These are phyloP conservation scores for Synanthedon andrenaeformis DNA, from an alignment of 2,888 invertebrate genomes.

Conservation along the genomic window DNA sequence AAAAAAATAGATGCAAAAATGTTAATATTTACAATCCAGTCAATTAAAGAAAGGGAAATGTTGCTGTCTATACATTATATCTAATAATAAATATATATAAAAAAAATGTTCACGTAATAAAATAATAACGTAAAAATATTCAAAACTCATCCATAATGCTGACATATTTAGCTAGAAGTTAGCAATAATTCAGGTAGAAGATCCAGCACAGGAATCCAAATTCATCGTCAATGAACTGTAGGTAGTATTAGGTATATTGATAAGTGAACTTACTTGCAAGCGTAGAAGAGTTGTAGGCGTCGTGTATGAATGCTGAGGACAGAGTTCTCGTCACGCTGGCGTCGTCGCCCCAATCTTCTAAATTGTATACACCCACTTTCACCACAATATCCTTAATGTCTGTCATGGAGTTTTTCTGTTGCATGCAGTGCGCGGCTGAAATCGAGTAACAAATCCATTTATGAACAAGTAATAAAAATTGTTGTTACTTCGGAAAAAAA, in stretches of 20 bases:
- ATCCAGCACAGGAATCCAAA: too few relatives aligned
- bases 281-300: conserved; percentile 35
- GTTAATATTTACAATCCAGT: background rate
- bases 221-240: too few relatives aligned
- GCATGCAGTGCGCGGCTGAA: conserved; percentile 68
- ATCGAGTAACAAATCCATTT: conserved; percentile 3
- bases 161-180: too few relatives aligned
- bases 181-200: too few relatives aligned
- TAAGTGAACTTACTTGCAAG: conserved; percentile 38
- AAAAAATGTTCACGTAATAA: too few relatives aligned
- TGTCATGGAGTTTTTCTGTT: conserved; percentile 28
- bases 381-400: conserved; percentile 44
- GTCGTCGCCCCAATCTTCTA: conserved; percentile 61
- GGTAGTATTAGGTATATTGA: too few relatives aligned
- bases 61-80: too few relatives aligned
- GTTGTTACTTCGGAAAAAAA: too few relatives aligned
- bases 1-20: background rate
- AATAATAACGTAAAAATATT: too few relatives aligned
- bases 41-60: too few relatives aligned
- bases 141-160: too few relatives aligned
- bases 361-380: conserved; percentile 55
- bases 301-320: conserved; percentile 36
- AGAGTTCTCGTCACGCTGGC: conserved; percentile 54
- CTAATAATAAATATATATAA: too few relatives aligned
- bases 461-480: background rate